Conservation (phyloP, 2,113 vertebrate genomes). For the Piaya cayana region DNA sequence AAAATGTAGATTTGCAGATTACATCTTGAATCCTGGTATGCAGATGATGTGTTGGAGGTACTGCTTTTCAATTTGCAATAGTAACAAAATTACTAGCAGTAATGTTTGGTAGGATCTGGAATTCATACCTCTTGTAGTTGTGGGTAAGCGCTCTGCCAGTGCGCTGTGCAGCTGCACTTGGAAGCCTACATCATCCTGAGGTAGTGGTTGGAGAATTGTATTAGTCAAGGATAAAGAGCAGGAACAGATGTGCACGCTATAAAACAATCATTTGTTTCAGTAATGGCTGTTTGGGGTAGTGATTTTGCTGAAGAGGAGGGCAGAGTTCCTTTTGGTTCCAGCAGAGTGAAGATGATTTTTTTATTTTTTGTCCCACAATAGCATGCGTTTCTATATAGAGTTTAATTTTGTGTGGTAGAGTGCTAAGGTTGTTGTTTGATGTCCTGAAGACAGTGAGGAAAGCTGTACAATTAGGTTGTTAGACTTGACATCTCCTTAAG, state of each 20-base stretch:
- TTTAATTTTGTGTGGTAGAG: background rate
- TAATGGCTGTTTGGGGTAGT: background rate
- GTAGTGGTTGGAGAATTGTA: too few species aligned
- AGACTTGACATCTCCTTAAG: background rate
- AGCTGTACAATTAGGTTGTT: background rate
- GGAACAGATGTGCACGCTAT: fast-evolving
- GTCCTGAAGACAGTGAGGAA: background rate
- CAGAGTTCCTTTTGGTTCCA: background rate
- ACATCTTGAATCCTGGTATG: background rate
- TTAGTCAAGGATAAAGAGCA: background rate
- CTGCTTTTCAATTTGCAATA: background rate
- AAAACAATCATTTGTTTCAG: background rate
- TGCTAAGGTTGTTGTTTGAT: background rate
- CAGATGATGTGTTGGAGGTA: background rate
- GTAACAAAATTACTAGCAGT: background rate
- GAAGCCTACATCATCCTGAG: background rate
- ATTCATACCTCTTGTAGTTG: background rate
- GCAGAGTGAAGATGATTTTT: background rate
- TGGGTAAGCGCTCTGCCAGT: background rate
- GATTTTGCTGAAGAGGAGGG: background rate
- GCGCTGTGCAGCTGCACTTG: background rate
- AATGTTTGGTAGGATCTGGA: background rate
- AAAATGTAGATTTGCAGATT: background rate
- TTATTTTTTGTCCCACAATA: background rate
- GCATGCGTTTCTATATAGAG: background rate